A percentile compares a stretch with the other conserved stretches of the same genome.
Conservation (phyloP, 2,113 vertebrate genomes). For the Hypomesus transpacificus region DNA sequence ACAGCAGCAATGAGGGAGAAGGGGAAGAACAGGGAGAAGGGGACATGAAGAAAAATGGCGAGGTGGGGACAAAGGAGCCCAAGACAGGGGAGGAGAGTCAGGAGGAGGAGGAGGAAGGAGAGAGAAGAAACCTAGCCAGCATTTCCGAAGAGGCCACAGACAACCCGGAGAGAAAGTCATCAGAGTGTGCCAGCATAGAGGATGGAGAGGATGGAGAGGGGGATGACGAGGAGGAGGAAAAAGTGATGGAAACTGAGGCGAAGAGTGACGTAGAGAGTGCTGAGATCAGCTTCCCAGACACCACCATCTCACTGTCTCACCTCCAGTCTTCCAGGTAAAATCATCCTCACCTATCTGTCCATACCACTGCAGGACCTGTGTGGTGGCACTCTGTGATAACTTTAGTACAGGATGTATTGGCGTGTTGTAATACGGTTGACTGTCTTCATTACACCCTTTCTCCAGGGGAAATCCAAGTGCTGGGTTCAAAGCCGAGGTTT, state of each 20-base stretch:
- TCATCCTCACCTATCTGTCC: neutral
- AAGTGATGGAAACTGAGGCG: neutral
- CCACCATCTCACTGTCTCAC: conserved; percentile 87
- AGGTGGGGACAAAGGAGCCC: conserved; percentile 14
- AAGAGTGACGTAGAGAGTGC: conserved; percentile 25
- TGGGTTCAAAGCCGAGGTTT: conserved; percentile 68
- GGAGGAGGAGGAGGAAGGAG: neutral
- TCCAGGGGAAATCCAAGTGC: conserved; percentile 53
- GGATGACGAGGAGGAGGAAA: conserved; percentile 32
- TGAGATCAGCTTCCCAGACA: conserved; percentile 84
- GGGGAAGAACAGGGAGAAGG: conserved; percentile 27
- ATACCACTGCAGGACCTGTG: too few species aligned
- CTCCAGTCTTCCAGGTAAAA: conserved; percentile 83
- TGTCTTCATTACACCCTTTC: neutral
- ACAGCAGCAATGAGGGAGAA: conserved; percentile 67
- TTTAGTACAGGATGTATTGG: too few species aligned
- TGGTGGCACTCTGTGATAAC: too few species aligned
- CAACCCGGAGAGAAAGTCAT: neutral
- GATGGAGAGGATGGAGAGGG: conserved; percentile 16
- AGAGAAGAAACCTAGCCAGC: conserved; percentile 11
- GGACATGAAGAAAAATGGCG: conserved; percentile 11
- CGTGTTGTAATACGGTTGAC: neutral
- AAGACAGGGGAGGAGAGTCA: conserved; percentile 5
- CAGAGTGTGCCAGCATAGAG: neutral
- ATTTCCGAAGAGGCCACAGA: conserved; percentile 13